phyloP scores from a whole-genome alignment of 2,888 invertebrate species.

The Ametastegia equiseti region DNA sequence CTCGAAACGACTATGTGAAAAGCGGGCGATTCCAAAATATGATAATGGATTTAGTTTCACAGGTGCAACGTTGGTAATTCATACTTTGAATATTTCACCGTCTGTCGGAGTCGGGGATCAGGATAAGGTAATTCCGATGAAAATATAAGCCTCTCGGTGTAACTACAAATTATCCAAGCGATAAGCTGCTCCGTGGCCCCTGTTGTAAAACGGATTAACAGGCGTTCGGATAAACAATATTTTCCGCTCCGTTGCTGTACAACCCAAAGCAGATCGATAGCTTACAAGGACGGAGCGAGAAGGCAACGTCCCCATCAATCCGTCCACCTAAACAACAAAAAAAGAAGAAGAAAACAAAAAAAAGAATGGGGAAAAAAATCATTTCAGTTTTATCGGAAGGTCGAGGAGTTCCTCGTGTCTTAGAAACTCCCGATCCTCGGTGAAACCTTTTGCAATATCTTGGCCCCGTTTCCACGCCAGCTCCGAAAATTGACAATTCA shows the following conservation, averaged over 20 bases:
- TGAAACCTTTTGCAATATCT: slow-evolving; percentile 30
- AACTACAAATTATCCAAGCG: slow-evolving; percentile 41
- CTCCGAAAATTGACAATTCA: neutral
- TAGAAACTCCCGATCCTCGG: neutral
- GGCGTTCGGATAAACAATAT: slow-evolving; percentile 46
- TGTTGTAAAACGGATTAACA: slow-evolving; percentile 43
- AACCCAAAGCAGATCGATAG: slow-evolving; percentile 32
- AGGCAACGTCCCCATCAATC: slow-evolving; percentile 21
- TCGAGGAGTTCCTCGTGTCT: neutral
- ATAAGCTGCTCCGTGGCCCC: slow-evolving; percentile 28
- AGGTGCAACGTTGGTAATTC: neutral
- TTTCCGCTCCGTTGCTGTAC: slow-evolving; percentile 37
- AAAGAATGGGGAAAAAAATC: too few species aligned
- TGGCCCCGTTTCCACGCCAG: neutral
- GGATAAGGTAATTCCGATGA: slow-evolving; percentile 13
- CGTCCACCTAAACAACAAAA: neutral
- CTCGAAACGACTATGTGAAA: neutral
- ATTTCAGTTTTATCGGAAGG: slow-evolving; percentile 18
- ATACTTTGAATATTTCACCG: neutral
- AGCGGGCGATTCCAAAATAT: neutral
- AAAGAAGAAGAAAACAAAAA: too few species aligned
- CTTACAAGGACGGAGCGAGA: slow-evolving; percentile 8
- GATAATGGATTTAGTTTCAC: neutral
- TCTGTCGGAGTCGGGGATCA: neutral
- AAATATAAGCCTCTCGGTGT: slow-evolving; percentile 26